Conservation (phyloP, 1,140 invertebrate species). For the Megathymus violae region DNA sequence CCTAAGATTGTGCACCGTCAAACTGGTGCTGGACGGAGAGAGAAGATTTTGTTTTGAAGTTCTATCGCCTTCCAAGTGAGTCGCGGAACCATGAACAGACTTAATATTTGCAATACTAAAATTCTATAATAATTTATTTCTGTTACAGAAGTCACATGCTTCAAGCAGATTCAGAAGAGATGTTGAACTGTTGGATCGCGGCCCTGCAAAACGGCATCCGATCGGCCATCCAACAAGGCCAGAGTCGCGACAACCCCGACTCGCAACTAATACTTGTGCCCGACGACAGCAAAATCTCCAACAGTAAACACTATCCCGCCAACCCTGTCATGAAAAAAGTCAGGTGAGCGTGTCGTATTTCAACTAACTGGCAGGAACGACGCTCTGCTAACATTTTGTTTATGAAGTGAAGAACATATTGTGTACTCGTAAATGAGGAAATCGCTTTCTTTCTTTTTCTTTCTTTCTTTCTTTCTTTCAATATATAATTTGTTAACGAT, state of each 20-base stretch:
- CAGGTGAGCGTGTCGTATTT: conserved; percentile 61
- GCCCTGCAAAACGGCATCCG: conserved; percentile 94
- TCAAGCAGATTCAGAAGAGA: conserved; percentile 97
- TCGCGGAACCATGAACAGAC: conserved; percentile 34
- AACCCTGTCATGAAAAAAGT: conserved; percentile 68
- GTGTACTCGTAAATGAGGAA: too few species aligned
- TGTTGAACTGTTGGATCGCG: conserved; percentile 94
- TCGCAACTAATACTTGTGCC: conserved; percentile 64
- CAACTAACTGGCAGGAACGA: too few species aligned
- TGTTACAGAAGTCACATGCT: conserved; percentile 94
- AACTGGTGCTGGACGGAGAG: conserved; percentile 93
- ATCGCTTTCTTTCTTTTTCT: too few species aligned
- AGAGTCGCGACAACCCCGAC: conserved; percentile 64
- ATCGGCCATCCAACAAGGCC: conserved; percentile 89
- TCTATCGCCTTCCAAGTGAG: conserved; percentile 96
- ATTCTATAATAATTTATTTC: too few species aligned
- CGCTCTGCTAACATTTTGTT: too few species aligned
- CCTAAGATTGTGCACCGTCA: conserved; percentile 95
- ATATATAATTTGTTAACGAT: too few species aligned
- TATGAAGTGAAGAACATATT: too few species aligned
- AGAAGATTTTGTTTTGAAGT: conserved; percentile 98
- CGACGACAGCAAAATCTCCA: conserved; percentile 45
- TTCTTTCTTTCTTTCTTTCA: too few species aligned
- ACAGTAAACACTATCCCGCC: conserved; percentile 43
- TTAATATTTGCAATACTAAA: too few species aligned